These are phyloP conservation scores for Altica lythri DNA, from an alignment of 2,888 invertebrate species.

Conservation along the genomic window DNA sequence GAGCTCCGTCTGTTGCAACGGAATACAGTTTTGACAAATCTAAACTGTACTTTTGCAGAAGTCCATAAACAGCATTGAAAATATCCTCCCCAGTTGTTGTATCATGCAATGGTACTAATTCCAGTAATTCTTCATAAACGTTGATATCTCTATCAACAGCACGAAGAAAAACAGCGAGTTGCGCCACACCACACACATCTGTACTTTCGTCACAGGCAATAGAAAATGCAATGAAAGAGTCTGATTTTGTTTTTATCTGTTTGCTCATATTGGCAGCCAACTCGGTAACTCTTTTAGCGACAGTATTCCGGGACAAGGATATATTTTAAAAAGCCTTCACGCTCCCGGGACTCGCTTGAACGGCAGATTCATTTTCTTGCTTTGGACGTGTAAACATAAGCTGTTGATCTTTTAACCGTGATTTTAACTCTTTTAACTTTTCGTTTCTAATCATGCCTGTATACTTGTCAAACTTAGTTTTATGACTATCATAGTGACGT, in stretches of 20 bases:
- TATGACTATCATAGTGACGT: too few relatives aligned
- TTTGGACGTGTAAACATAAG: too few relatives aligned
- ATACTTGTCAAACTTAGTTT: too few relatives aligned
- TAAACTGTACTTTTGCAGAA: not conserved
- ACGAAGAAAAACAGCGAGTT: slow-evolving; percentile 1
- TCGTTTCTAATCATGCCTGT: too few relatives aligned
- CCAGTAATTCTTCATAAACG: slow-evolving; percentile 7
- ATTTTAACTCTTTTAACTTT: too few relatives aligned
- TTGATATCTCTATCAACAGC: not conserved
- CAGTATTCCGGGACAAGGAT: slow-evolving; percentile 1
- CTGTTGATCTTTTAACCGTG: too few relatives aligned
- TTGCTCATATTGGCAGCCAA: too few relatives aligned
- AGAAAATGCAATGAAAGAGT: too few relatives aligned
- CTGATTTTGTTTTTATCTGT: too few relatives aligned
- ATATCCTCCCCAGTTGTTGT: slow-evolving; percentile 1
- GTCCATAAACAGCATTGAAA: not conserved
- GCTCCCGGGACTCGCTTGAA: not conserved
- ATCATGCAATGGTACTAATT: slow-evolving; percentile 2
- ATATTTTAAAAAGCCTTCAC: not conserved
- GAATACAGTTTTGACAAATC: not conserved
- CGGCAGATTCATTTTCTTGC: too few relatives aligned
- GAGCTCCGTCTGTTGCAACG: not conserved
- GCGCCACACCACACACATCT: not conserved
- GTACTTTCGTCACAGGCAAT: slow-evolving; percentile 1
- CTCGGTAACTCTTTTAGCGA: too few relatives aligned